phyloP scores from a whole-genome alignment of 2,113 vertebrate species.

The Numenius arquata region DNA sequence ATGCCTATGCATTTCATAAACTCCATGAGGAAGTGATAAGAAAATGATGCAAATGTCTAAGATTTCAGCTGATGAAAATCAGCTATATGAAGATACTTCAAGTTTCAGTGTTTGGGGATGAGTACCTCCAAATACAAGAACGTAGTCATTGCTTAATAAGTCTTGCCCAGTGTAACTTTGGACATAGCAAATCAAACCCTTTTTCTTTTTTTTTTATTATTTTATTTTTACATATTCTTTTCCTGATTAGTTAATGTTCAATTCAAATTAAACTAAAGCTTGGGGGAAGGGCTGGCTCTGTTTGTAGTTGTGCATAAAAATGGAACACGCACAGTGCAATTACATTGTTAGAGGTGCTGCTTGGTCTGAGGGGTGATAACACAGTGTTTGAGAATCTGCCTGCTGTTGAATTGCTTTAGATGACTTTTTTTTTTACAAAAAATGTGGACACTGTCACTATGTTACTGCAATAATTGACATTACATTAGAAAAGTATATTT shows the following conservation, averaged over 20 bases:
- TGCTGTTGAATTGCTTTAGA: neutral
- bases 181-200: neutral
- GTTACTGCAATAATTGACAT: neutral
- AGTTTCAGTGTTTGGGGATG: neutral
- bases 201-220: neutral
- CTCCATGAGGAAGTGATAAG: neutral
- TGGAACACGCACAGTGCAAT: fast-evolving
- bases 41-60: neutral
- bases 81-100: neutral
- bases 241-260: neutral
- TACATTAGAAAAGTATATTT: neutral
- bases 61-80: neutral
- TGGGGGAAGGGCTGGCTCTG: neutral
- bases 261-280: neutral
- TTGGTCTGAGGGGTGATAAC: neutral
- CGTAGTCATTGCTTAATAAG: neutral
- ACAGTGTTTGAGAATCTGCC: neutral
- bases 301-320: neutral
- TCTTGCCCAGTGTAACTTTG: neutral
- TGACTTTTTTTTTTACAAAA: neutral
- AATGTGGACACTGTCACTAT: neutral
- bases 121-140: neutral
- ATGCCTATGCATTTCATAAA: neutral
- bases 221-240: neutral
- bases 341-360: neutral